Evolutionary conservation across 2,797 vertebrate species (phyloP), one percentile per base, ranked within the genome.

Genomic region (Trachops cirrhosus): DNA sequence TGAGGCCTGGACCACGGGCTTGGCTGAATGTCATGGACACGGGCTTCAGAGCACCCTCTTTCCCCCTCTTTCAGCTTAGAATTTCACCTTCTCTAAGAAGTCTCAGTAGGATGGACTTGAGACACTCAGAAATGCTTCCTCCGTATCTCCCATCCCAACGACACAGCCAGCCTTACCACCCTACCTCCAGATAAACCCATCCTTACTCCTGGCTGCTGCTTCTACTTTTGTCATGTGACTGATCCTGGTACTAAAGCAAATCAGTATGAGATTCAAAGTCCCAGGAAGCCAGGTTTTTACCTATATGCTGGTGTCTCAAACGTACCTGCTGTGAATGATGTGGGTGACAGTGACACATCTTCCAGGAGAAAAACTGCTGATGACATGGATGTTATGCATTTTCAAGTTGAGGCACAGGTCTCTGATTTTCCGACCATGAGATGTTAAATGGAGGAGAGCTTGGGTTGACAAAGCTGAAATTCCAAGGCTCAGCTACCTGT

Each of bases 381-480:
- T 0, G 4, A 41, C 41, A 48, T 9, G 5, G 29, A 7, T 24
- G 5, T 19, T 18, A 48, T 1, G 6, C 22, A 34, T 29, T 37
- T 16, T 19, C 48, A 6, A 4, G 8, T 3, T 9, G 16, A 26
- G 9, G 18, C 7, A 1, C 1, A 26, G 39, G 39, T 32, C 73
- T 52, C 15, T 34, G 48, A n/a, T 48, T 41, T 79, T 73, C 77
- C 4, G 3, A n/a, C 32, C 34, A 0, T 8, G 50, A 46, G 54
- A 46, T 5, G 41, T 39, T 22, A 78, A 68, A 52, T 19, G 32
- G 54, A 62, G 46, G 14, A 89, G 48, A 89, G 84, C 8, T 67
- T 89, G 62, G 8, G 48, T 52, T 78, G 59, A 39, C 32, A 21
- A 68, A 74, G 37, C 74, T 87, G 32, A 71, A 78, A 57, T 68